Conservation (phyloP, 2,888 invertebrate species). For the Melolontha melolontha region DNA sequence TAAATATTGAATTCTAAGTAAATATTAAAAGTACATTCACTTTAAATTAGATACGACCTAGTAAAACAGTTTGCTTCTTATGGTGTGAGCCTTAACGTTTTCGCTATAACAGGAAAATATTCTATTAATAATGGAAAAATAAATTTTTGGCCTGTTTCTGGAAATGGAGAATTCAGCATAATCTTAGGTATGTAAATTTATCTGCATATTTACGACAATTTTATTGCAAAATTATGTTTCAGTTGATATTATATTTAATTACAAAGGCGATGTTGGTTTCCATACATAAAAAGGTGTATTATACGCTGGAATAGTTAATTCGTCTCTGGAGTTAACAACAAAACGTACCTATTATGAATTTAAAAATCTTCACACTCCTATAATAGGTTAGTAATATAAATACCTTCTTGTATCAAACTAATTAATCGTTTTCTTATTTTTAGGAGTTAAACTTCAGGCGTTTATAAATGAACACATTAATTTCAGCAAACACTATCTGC, state of each 20-base stretch:
- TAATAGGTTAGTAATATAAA: not conserved
- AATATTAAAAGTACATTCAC: no score
- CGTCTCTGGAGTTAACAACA: not conserved
- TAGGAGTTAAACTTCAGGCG: slow-evolving; percentile 6
- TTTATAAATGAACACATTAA: not conserved
- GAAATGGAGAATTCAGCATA: slow-evolving; percentile 20
- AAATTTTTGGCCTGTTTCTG: not conserved
- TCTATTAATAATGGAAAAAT: slow-evolving; percentile 16
- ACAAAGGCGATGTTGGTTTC: not conserved
- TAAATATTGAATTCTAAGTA: no score
- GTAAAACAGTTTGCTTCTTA: no score
- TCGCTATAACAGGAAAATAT: not conserved
- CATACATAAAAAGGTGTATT: slow-evolving; percentile 16
- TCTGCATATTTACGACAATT: not conserved
- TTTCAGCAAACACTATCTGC: no score
- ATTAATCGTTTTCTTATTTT: not conserved
- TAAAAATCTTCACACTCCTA: not conserved
- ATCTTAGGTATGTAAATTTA: slow-evolving; percentile 7
- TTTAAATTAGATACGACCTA: no score
- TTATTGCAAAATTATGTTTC: not conserved
- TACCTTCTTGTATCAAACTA: not conserved
- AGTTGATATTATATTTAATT: slow-evolving; percentile 7
- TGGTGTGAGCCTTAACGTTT: no score
- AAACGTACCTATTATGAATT: slow-evolving; percentile 13
- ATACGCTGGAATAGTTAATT: slow-evolving; percentile 8